Conservation (phyloP, 1,140 invertebrate species). For the Drosophila melanica region DNA sequence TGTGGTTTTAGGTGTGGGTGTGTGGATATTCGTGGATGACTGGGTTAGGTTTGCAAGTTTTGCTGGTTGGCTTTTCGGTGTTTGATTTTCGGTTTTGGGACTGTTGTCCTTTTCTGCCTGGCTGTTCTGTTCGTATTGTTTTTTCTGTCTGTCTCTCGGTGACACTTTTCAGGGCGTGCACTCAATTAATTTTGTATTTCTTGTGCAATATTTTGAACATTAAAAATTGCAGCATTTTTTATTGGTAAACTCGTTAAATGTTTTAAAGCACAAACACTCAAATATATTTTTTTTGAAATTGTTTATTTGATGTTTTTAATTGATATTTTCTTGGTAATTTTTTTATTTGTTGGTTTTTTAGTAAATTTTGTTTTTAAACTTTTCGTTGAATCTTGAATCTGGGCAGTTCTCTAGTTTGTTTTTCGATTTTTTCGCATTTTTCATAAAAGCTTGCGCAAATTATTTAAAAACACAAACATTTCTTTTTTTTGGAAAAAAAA, state of each 20-base stretch:
- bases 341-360: slow-evolving; percentile 1
- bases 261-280: slow-evolving; percentile 48
- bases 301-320: slow-evolving; percentile 3
- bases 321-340: slow-evolving; percentile 23
- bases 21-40: slow-evolving; percentile 2
- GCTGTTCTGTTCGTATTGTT: slow-evolving; percentile 29
- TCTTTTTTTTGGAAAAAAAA: too few relatives aligned
- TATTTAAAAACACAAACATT: slow-evolving; percentile 77
- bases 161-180: slow-evolving; percentile 55
- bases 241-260: slow-evolving; percentile 35
- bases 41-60: slow-evolving; percentile 36
- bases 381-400: slow-evolving; percentile 14
- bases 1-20: slow-evolving; percentile 18
- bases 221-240: slow-evolving; percentile 73
- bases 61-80: slow-evolving; percentile 39
- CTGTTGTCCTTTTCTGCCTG: slow-evolving; percentile 40
- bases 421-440: slow-evolving; percentile 68
- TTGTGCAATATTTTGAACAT: slow-evolving; percentile 76
- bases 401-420: slow-evolving; percentile 39
- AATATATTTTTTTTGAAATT: slow-evolving; percentile 42
- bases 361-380: slow-evolving; percentile 20
- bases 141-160: slow-evolving; percentile 38
- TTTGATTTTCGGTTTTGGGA: slow-evolving; percentile 33
- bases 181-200: slow-evolving; percentile 79
- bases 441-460: slow-evolving; percentile 65